Evolutionary conservation across 1,140 invertebrate genomes (phyloP), one percentile per base, ranked within the genome.

Genomic region (Pentalonia nigronervosa): DNA sequence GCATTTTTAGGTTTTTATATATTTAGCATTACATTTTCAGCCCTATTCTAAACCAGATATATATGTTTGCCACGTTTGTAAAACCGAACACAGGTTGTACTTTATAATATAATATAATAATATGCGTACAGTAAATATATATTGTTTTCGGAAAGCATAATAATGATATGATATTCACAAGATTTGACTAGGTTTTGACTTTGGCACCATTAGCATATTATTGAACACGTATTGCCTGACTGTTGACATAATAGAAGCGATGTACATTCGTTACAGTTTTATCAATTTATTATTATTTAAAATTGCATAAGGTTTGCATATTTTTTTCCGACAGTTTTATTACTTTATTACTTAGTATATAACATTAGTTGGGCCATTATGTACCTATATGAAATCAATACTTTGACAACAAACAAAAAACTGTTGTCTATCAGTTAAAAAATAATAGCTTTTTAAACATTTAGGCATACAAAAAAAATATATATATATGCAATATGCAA

Each of bases 391-490:
- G 30, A 30, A 67, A 34, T 76, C n/a, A 20, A 34, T 11, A 76
- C n/a, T n/a, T 6, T 76, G 17, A 0, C 60, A 76, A 34, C 14
- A 20, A n/a, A 60, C 25, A 1, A 60, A 76, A 76, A 17, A n/a
- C 14, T 76, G n/a, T 76, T 76, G n/a, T 76, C 14, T n/a, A 76
- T 17, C 60, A 30, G 60, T 76, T 76, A 76, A 76, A 34, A 67
- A 76, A 76, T 76, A 76, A 76, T 76, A n/a, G 60, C 60, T 76
- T 76, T 76, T 76, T 76, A 76, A 76, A 76, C 60, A 76, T 76
- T 76, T 76, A n/a, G 14, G 30, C 20, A 7, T 14, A n/a, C 2
- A 14, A 6, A 67, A 14, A 6, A 67, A 67, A 67, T 17, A n/a
- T 1, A 11, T 14, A 60, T 30, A 76, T n/a, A 76, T 67, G n/a